These are phyloP conservation scores for Empis livida DNA, from an alignment of 2,888 invertebrate species.

Conservation along the genomic window DNA sequence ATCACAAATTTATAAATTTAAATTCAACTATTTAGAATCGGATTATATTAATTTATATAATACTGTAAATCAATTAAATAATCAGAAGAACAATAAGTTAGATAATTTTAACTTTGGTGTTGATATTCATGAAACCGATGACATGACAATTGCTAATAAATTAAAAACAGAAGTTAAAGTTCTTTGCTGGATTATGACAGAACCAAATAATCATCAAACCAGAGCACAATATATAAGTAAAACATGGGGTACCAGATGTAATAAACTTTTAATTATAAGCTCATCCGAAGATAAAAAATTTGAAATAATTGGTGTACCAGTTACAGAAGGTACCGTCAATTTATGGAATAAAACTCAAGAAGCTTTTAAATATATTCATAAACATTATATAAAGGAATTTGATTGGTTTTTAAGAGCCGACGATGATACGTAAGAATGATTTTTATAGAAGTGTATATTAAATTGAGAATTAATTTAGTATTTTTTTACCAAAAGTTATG, in stretches of 20 bases:
- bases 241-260: constrained; percentile 86
- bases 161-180: constrained; percentile 62
- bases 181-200: constrained; percentile 91
- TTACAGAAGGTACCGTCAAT: constrained; percentile 69
- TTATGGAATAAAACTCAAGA: constrained; percentile 92
- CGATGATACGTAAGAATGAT: constrained; percentile 78
- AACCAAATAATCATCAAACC: constrained; percentile 73
- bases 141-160: constrained; percentile 16
- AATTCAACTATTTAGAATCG: too few species aligned
- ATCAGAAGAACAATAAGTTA: too few species aligned
- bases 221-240: constrained; percentile 82
- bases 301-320: constrained; percentile 65
- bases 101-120: too few species aligned
- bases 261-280: constrained; percentile 74
- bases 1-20: too few species aligned
- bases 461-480: not conserved
- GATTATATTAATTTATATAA: too few species aligned
- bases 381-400: constrained; percentile 63
- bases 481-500: constrained; percentile 54
- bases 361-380: constrained; percentile 72
- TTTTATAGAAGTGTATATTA: not conserved
- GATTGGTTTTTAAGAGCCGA: constrained; percentile 97
- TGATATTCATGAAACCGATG: too few species aligned
- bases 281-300: constrained; percentile 54
- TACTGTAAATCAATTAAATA: too few species aligned